Evolutionary conservation across 1,140 invertebrate species (phyloP).

Genomic region (Frieseomelitta varia): DNA sequence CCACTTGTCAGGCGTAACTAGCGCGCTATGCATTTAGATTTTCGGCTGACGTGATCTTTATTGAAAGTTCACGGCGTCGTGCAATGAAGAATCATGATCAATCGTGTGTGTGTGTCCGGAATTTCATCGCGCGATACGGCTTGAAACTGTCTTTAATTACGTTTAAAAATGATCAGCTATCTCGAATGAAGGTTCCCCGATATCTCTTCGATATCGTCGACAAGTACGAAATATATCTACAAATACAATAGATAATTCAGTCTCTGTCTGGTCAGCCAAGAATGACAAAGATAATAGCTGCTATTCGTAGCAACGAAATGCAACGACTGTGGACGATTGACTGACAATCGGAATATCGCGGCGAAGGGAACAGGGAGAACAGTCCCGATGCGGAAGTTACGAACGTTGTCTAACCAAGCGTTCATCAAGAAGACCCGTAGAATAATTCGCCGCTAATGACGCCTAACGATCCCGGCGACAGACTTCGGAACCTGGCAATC

Average conservation of each 20-base stretch:
- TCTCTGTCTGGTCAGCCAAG: neutral
- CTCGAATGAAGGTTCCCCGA: no score
- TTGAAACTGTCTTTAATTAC: neutral
- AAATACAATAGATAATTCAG: neutral
- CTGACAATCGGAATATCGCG: neutral
- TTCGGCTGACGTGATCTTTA: neutral
- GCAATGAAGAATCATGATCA: neutral
- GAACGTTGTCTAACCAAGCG: slow-evolving; percentile 13
- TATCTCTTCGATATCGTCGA: no score
- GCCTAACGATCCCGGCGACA: slow-evolving; percentile 46
- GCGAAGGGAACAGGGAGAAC: neutral
- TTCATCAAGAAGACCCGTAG: slow-evolving; percentile 22
- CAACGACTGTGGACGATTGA: neutral
- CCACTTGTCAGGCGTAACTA: neutral
- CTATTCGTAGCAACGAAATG: neutral
- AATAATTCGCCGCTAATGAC: slow-evolving; percentile 41
- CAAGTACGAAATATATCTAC: neutral
- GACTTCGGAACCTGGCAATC: slow-evolving; percentile 43
- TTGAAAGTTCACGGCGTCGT: neutral
- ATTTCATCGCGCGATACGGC: neutral
- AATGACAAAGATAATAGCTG: neutral
- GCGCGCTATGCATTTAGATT: no score
- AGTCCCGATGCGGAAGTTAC: neutral
- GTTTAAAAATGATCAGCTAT: no score
- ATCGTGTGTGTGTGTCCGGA: no score